phyloP scores from a whole-genome alignment of 2,113 vertebrate species.

The Python bivittatus region DNA sequence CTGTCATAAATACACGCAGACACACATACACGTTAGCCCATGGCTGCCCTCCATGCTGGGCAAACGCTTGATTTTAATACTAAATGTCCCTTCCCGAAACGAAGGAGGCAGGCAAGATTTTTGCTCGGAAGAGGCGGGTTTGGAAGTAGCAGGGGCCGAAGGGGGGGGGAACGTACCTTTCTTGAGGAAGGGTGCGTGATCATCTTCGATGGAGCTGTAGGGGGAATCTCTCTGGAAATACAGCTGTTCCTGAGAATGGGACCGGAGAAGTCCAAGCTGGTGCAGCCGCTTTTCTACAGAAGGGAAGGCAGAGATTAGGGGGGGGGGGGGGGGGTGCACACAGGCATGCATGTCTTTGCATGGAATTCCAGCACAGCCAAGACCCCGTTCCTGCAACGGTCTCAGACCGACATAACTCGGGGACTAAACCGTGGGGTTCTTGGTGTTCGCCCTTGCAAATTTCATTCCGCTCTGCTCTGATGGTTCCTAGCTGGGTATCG shows the following conservation, averaged over 20 bases:
- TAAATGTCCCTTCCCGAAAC: not conserved
- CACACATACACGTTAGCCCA: not conserved
- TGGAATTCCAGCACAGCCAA: not conserved
- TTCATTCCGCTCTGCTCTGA: not conserved
- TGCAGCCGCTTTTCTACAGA: constrained; percentile 84
- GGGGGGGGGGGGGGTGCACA: not conserved
- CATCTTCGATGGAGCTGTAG: constrained; percentile 82
- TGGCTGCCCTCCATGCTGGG: no score
- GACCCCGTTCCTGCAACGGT: not conserved
- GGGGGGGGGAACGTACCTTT: constrained; percentile 65
- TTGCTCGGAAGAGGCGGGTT: not conserved
- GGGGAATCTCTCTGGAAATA: constrained; percentile 85
- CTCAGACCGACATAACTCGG: no score
- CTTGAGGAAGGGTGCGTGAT: constrained; percentile 87
- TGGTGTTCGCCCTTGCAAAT: not conserved
- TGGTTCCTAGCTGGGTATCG: not conserved
- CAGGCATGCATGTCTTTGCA: not conserved
- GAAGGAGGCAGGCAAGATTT: not conserved
- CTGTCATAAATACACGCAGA: constrained; percentile 57
- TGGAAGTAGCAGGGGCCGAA: not conserved
- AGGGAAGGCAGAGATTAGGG: not conserved
- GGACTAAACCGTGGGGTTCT: not conserved
- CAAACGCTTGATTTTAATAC: not conserved
- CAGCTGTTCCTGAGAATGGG: constrained; percentile 80
- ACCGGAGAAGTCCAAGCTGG: constrained; percentile 77